Base-by-base conservation (phyloP, 2,113 vertebrate species). In the Gopherus evgoodei region DNA sequence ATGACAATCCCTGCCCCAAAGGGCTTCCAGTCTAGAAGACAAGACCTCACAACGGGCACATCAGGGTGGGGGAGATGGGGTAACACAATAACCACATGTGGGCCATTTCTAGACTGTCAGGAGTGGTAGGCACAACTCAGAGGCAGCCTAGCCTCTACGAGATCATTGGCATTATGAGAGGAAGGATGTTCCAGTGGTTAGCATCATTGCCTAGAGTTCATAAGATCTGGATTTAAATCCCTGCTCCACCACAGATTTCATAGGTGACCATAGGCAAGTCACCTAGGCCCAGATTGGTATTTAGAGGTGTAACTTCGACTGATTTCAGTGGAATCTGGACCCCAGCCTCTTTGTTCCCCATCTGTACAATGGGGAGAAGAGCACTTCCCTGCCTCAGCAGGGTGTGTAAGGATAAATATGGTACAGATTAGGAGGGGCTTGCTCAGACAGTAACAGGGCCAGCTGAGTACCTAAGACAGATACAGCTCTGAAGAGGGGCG, bases 141-240 rank as follows among this genome's bases (percentile, higher is more conserved):
- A 35, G 19, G 62, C 35, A 8, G 35, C 62, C 35, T 69, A 17
- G 35, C 35, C 31, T 3, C 35, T 19, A 69, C 9, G 4, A n/a
- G 29, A 22, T 54, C 8, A 21, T 53, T 53, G 52, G 16, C 65
- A 69, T n/a, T n/a, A 21, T 19, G 35, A 65, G 1, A n/a, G 65
- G 17, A 69, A n/a, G 35, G 65, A 21, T n/a, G 31, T 35, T 8
- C 35, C 35, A 69, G 35, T 69, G 65, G 17, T 69, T n/a, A n/a
- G 65, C 8, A 2, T 17, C 38, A 4, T 31, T 38, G 42, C 49
- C 12, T 0, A 0, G 12, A 14, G 50, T 27, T 3, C 0, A 0
- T 50, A 82, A 83, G 80, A 38, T n/a, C 42, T 11, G 44, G 79
- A 50, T 0, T 83, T 57, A 79, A 35, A 59, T 11, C 44, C 59